Evolutionary conservation across 2,113 vertebrate genomes (phyloP), one percentile per base, ranked within the genome.

Genomic region (Gavia stellata): DNA sequence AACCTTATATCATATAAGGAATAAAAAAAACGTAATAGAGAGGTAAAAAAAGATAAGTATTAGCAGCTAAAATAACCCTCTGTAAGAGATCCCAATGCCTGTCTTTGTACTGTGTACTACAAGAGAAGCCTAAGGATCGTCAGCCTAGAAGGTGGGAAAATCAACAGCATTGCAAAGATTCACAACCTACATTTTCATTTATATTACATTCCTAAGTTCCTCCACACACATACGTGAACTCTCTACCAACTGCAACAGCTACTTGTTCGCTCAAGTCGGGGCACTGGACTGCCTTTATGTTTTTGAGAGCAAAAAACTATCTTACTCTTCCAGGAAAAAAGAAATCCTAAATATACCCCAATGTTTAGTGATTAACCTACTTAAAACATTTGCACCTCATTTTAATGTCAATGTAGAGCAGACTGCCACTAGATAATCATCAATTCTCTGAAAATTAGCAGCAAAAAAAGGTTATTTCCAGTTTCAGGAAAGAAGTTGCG

Each of bases 161-260:
- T 1, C 44, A 44, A 36, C 7, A 31, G 9, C 12, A 56, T 2
- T 28, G 11, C 18, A 34, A 34, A 73, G 49, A 88, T 12, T 28
- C 31, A 87, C 21, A 38, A 9, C 26, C 68, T 47, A 14, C 12
- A 14, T 61, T 61, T 11, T 62, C 7, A 25, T 42, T 65, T 55
- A 14, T 61, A 33, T 78, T 55, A 0, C 8, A n/a, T n/a, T 62
- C 14, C 0, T 4, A 58, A 62, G 10, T n/a, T 66, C 8, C 18
- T 82, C 14, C 21, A 62, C 36, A 50, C 12, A 49, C 17, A 33
- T 7, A 67, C 1, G 3, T 29, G 45, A 74, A 52, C 44, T 34
- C 26, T 50, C 21, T 81, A 18, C 52, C 12, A 4, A 65, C 13
- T 85, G 19, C n/a, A 84, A 55, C 7, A 66, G 24, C 26, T 72